Conservation (phyloP, 2,113 vertebrate genomes). For the Crocuta crocuta region DNA sequence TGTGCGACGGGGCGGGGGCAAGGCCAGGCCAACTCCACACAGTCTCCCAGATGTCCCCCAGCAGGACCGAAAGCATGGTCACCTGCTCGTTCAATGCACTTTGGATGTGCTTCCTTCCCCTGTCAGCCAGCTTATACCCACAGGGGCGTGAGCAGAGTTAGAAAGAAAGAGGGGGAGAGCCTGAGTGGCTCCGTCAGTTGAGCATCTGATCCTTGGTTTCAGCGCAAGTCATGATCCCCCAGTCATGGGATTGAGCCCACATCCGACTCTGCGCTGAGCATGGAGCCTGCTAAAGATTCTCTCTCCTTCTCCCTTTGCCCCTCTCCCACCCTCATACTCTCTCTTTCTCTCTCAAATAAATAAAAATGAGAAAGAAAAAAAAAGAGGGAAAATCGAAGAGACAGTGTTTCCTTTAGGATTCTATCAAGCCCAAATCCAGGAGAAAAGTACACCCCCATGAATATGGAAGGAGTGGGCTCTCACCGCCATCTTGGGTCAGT, state of each 20-base stretch:
- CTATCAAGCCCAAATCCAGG: not conserved
- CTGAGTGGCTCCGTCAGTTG: too few species aligned
- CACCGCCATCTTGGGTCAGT: not conserved
- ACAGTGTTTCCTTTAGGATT: not conserved
- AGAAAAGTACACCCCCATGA: not conserved
- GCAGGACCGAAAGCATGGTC: not conserved
- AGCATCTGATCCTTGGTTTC: too few species aligned
- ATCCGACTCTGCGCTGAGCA: too few species aligned
- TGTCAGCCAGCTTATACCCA: not conserved
- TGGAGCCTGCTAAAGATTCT: too few species aligned
- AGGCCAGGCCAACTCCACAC: not conserved
- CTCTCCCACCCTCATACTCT: too few species aligned
- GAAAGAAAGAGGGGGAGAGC: not conserved
- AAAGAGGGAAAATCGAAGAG: not conserved
- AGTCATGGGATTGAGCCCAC: too few species aligned
- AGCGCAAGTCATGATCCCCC: too few species aligned
- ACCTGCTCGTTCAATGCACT: not conserved
- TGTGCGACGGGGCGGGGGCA: fast-evolving
- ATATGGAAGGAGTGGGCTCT: not conserved
- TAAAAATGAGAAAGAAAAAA: not conserved
- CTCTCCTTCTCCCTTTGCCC: too few species aligned
- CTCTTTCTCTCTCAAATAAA: too few species aligned
- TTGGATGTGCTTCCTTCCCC: not conserved
- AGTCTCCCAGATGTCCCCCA: not conserved
- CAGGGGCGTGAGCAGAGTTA: not conserved